These are phyloP conservation scores for Hydrolagus affinis DNA, from an alignment of 2,113 vertebrate genomes.

Conservation along the genomic window DNA sequence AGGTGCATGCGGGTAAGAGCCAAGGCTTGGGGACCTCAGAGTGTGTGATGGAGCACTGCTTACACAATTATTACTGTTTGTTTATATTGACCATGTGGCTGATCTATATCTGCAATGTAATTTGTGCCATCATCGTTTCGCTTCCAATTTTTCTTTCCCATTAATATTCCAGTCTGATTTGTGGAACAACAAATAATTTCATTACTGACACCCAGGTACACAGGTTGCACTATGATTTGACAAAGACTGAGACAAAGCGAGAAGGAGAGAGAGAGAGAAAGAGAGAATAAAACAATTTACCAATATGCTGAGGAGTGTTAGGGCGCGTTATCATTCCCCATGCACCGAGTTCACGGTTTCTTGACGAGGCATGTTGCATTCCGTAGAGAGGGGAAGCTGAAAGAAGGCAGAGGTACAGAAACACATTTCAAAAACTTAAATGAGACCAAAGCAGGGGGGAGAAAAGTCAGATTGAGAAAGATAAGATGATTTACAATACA, in stretches of 20 bases:
- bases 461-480: not conserved
- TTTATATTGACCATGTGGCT: too few relatives aligned
- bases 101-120: too few relatives aligned
- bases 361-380: conserved; percentile 14
- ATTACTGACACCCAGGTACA: conserved; percentile 20
- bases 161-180: too few relatives aligned
- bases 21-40: too few relatives aligned
- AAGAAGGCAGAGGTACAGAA: not conserved
- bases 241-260: conserved; percentile 27
- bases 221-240: not conserved
- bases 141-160: not conserved
- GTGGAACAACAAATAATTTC: not conserved
- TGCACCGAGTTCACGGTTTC: conserved; percentile 17
- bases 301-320: conserved; percentile 29
- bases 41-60: too few relatives aligned
- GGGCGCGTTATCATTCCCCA: conserved; percentile 22
- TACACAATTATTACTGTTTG: too few relatives aligned
- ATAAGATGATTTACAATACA: not conserved
- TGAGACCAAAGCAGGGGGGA: not conserved
- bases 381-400: conserved; percentile 27
- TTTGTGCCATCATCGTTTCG: not conserved
- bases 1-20: too few relatives aligned
- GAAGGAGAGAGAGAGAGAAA: too few relatives aligned
- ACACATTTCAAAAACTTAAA: not conserved
- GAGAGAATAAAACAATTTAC: conserved; percentile 17